These are phyloP conservation scores for Gastracanthus pulcherrimus DNA, from an alignment of 2,888 invertebrate genomes.

Conservation along the genomic window DNA sequence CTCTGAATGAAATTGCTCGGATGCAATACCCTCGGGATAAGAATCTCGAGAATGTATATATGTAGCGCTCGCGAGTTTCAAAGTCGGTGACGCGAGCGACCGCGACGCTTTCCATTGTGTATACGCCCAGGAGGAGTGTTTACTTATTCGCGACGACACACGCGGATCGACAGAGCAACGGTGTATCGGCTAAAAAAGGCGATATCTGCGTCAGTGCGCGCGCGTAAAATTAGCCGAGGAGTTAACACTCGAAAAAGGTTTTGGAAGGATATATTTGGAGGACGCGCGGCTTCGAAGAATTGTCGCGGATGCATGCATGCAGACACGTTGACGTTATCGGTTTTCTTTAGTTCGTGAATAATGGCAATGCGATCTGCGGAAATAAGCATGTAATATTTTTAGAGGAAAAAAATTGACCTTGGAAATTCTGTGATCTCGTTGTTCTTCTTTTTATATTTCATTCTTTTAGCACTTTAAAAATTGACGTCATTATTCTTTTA, in stretches of 20 bases:
- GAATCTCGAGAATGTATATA: conserved; percentile 32
- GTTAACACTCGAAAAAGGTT: too few relatives aligned
- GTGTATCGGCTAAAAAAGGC: conserved; percentile 1
- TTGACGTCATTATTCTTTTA: too few relatives aligned
- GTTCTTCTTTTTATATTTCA: neutral
- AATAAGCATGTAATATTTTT: neutral
- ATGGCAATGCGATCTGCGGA: neutral
- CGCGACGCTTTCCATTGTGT: too few relatives aligned
- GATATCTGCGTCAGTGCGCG: neutral
- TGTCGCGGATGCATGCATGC: too few relatives aligned
- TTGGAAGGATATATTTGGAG: too few relatives aligned
- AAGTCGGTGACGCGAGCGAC: neutral
- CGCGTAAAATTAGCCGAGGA: neutral
- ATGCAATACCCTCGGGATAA: conserved; percentile 24
- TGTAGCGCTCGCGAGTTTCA: neutral
- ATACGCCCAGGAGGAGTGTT: neutral
- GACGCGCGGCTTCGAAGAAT: too few relatives aligned
- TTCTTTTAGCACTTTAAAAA: too few relatives aligned
- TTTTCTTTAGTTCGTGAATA: too few relatives aligned
- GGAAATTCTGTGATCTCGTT: neutral
- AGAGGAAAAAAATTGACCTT: neutral
- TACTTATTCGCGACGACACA: neutral
- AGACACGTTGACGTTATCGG: too few relatives aligned
- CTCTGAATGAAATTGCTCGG: conserved; percentile 20
- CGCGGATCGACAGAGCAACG: too few relatives aligned